Evolutionary conservation across 2,888 invertebrate genomes (phyloP).

Genomic region (Adineta ricciae): DNA sequence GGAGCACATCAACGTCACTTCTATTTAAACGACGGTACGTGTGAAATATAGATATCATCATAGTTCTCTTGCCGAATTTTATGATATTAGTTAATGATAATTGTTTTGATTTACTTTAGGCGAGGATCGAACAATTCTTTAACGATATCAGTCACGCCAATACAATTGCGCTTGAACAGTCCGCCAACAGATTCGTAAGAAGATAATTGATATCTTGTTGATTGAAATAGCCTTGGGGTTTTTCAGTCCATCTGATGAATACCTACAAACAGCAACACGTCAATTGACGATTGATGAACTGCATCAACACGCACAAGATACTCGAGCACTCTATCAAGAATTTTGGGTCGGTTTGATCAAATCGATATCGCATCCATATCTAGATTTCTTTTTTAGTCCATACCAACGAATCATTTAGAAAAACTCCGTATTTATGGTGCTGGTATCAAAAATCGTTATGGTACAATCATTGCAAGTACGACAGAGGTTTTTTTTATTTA

Average conservation of each 20-base stretch:
- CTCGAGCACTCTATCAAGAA: slow-evolving; percentile 64
- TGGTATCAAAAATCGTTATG: slow-evolving; percentile 76
- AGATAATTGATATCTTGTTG: neutral
- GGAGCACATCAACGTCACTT: neutral
- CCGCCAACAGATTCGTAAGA: slow-evolving; percentile 19
- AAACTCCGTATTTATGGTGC: slow-evolving; percentile 66
- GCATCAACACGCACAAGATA: slow-evolving; percentile 52
- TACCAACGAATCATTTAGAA: slow-evolving; percentile 80
- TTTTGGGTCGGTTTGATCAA: slow-evolving; percentile 73
- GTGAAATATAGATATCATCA: no score
- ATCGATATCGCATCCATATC: no score
- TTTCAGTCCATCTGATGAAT: slow-evolving; percentile 54
- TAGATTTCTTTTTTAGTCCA: slow-evolving; percentile 54
- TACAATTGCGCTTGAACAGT: slow-evolving; percentile 6
- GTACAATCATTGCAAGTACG: slow-evolving; percentile 66
- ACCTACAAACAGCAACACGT: slow-evolving; percentile 56
- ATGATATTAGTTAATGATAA: no score
- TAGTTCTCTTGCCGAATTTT: no score
- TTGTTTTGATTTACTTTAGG: slow-evolving; percentile 48
- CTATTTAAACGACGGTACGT: neutral
- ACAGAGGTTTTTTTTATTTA: neutral
- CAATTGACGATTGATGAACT: slow-evolving; percentile 55
- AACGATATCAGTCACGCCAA: slow-evolving; percentile 65
- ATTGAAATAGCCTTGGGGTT: neutral
- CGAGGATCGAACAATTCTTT: slow-evolving; percentile 80